Percentiles rank a stretch among this genome's conserved stretches.
phyloP scores from a whole-genome alignment of 1,140 invertebrate genomes.

The Oscheius sp. region DNA sequence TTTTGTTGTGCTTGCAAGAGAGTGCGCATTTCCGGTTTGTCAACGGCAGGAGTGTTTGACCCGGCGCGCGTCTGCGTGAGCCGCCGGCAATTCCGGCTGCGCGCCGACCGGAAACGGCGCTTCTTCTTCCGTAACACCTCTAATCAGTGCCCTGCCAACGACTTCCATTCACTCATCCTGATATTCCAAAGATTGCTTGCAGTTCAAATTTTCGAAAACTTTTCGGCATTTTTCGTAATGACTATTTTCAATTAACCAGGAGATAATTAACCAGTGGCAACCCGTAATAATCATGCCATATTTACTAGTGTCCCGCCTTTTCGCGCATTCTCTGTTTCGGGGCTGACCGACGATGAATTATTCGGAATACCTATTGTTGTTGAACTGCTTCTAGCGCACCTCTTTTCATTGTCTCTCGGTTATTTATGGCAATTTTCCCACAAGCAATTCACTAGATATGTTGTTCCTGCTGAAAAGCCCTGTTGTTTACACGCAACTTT shows the following conservation, averaged over 20 bases:
- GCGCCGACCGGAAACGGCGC: conserved; percentile 2
- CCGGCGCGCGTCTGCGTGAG: conserved; percentile 1
- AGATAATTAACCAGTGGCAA: too few species aligned
- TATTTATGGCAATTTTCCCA: background rate
- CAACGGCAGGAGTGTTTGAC: background rate
- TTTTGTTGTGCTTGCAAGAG: conserved; percentile 3
- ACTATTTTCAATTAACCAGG: too few species aligned
- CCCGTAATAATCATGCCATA: too few species aligned
- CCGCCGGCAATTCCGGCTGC: conserved; percentile 6
- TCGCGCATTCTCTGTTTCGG: too few species aligned
- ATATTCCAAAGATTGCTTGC: background rate
- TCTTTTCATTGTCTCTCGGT: background rate
- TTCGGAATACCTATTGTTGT: background rate
- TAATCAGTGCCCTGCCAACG: conserved; percentile 5
- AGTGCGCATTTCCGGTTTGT: background rate
- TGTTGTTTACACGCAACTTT: too few species aligned
- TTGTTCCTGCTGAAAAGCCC: too few species aligned
- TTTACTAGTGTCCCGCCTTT: too few species aligned
- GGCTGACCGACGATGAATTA: background rate
- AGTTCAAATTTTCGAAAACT: too few species aligned
- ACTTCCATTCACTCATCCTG: background rate
- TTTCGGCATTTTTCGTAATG: too few species aligned
- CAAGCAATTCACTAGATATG: too few species aligned
- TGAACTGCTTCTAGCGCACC: background rate
- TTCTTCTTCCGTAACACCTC: conserved; percentile 5